Base-by-base conservation (phyloP, 1,140 invertebrate genomes). In the Micrasema longulum region DNA sequence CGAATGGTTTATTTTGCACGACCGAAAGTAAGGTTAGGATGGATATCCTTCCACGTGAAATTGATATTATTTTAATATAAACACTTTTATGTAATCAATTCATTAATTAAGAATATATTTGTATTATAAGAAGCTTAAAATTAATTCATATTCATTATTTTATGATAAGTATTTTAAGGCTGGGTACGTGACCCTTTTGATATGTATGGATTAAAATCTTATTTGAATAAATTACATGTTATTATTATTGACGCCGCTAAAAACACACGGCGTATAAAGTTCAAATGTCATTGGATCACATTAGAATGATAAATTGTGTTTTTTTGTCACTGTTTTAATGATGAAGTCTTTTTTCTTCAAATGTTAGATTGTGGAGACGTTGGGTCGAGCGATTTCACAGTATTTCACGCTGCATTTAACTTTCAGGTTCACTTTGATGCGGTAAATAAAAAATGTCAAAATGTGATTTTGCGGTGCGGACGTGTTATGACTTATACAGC, bases 141-240 rank as follows among this genome's bases (percentile, higher is more conserved):
- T 31, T 31, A 31, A 2, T 31, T 31, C 7, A 31, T 31, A 7
- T 31, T 31, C 2, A 31, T 47, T 12, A 45, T 36, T 63, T 63
- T 64, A 47, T 31, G 9, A 45, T 43, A 57, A n/a, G 45, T 26
- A 67, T 67, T 31, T 60, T 63, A 69, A 69, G 60, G 57, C 60
- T 68, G 50, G 72, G 72, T 64, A 38, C 38, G 41, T 47, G 36
- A 70, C 68, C 68, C 68, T 70, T 70, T 70, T 70, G 68, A 70
- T 70, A 70, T 70, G 68, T 70, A 70, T 70, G 31, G 68, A 70
- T 70, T 48, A 47, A 43, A 14, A 57, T 47, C 12, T 35, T 60
- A 31, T 20, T 20, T 18, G 18, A 36, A 31, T 10, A 66, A 38
- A 9, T 66, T 66, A 66, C 63, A 66, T 66, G 36, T 50, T 36